These are phyloP conservation scores for Trinectes maculatus DNA, from an alignment of 2,113 vertebrate genomes.

Conservation along the genomic window DNA sequence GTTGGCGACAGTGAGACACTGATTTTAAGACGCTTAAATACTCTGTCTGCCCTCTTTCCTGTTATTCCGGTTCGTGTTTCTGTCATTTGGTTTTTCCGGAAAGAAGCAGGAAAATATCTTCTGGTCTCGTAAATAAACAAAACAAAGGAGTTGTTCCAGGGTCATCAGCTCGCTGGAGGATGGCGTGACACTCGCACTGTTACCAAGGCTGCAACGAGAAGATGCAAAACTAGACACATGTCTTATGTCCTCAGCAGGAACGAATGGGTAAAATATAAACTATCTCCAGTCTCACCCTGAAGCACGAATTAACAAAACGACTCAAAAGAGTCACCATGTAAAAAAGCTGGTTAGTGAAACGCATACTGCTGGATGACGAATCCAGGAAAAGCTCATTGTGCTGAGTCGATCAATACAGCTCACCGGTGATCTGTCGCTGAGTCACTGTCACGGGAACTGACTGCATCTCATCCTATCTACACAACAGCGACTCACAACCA, in stretches of 20 bases:
- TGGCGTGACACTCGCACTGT: conserved; percentile 15
- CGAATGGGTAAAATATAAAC: no score
- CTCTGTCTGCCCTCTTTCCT: conserved; percentile 52
- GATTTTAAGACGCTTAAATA: conserved; percentile 30
- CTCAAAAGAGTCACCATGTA: no score
- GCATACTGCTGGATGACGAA: no score
- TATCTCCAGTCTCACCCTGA: no score
- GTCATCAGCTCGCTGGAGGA: conserved; percentile 13
- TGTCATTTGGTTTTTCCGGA: conserved; percentile 29
- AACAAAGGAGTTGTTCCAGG: conserved; percentile 8
- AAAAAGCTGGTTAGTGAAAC: no score
- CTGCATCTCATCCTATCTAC: conserved; percentile 25
- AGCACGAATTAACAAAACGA: no score
- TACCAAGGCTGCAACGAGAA: conserved; percentile 14
- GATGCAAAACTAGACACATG: conserved; percentile 29
- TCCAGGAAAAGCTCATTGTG: background rate
- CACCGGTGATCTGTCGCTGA: conserved; percentile 22
- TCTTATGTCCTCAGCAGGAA: background rate
- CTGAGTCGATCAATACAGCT: background rate
- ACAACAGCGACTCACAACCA: conserved; percentile 57
- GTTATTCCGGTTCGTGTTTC: conserved; percentile 39
- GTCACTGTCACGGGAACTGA: conserved; percentile 37
- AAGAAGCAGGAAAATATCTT: conserved; percentile 13
- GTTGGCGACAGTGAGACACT: background rate
- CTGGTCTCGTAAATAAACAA: conserved; percentile 46